phyloP scores from a whole-genome alignment of 2,113 vertebrate genomes.

The Talpa occidentalis region DNA sequence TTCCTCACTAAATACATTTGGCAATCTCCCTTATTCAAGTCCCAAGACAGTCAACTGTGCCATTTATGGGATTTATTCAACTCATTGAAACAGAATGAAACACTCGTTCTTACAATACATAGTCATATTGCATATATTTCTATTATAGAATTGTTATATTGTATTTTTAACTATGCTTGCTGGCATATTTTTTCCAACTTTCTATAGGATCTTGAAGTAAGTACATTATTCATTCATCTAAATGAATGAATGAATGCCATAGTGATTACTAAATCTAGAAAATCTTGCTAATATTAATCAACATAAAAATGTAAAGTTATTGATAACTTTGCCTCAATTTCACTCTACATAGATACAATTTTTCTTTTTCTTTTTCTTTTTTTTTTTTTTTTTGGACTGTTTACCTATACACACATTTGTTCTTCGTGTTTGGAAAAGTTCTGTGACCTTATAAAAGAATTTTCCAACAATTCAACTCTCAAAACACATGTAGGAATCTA shows the following conservation, averaged over 20 bases:
- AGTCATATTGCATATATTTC: background rate
- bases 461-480: background rate
- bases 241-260: background rate
- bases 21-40: background rate
- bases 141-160: background rate
- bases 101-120: background rate
- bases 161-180: background rate
- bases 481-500: background rate
- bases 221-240: background rate
- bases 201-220: background rate
- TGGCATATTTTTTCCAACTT: background rate
- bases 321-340: background rate
- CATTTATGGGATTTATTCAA: background rate
- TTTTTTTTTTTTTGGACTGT: background rate
- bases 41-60: background rate
- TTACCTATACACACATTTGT: background rate
- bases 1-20: background rate
- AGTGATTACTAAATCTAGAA: background rate
- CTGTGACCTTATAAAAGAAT: background rate
- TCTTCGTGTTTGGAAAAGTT: background rate
- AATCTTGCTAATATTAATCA: background rate
- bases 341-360: background rate
- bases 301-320: background rate
- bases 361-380: background rate
- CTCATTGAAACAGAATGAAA: background rate